A percentile compares a stretch with the other conserved stretches of the same genome.
These are phyloP conservation scores for Varanus komodoensis DNA, from an alignment of 2,113 vertebrate genomes.

Conservation along the genomic window DNA sequence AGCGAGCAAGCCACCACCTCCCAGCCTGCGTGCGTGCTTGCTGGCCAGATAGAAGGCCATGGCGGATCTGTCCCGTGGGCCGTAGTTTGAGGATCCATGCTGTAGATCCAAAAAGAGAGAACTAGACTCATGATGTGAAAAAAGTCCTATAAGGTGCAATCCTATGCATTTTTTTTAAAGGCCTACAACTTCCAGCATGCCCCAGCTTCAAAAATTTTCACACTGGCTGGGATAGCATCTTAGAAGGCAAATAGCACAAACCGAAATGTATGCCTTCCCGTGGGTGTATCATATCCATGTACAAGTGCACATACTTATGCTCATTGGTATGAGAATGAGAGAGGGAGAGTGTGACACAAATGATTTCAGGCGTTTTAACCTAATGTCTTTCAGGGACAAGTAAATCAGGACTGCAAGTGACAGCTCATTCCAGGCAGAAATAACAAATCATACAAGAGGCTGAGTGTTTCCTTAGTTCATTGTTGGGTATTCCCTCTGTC, in stretches of 20 bases:
- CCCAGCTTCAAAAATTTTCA: neutral
- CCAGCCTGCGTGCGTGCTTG: too few relatives aligned
- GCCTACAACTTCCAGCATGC: too few relatives aligned
- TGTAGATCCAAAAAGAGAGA: too few relatives aligned
- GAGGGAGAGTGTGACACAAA: neutral
- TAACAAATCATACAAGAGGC: neutral
- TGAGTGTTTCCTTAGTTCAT: neutral
- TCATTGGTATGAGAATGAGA: neutral
- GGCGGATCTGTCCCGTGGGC: too few relatives aligned
- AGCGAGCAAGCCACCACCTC: too few relatives aligned
- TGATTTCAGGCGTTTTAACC: neutral
- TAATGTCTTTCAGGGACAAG: neutral
- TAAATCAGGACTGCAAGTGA: neutral
- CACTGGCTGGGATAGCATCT: neutral
- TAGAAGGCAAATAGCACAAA: neutral
- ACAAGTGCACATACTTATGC: neutral
- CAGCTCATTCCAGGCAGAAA: neutral
- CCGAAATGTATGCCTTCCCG: neutral
- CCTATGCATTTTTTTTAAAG: too few relatives aligned
- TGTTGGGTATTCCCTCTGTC: neutral
- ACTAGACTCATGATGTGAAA: neutral
- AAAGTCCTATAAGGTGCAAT: neutral
- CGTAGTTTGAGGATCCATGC: too few relatives aligned
- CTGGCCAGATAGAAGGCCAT: too few relatives aligned
- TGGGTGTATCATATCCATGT: neutral